Conservation (phyloP, 2,113 vertebrate genomes). For the Syngnathus typhle region DNA sequence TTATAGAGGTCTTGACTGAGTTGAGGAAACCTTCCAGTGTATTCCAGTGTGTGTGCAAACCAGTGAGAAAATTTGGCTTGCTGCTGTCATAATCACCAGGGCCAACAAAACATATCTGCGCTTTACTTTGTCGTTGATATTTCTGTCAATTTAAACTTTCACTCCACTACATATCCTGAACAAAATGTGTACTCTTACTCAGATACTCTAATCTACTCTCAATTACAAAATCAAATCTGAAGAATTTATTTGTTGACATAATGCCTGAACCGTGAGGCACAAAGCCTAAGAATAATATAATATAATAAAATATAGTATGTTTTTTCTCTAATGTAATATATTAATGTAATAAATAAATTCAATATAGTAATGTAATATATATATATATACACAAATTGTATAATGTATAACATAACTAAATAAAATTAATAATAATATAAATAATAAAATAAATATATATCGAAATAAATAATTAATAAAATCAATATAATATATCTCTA, state of each 20-base stretch:
- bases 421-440: no score
- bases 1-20: neutral
- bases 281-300: no score
- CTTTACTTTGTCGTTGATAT: neutral
- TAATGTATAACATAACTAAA: no score
- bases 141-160: neutral
- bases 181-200: neutral
- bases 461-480: no score
- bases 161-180: neutral
- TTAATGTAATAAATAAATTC: no score
- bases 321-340: no score
- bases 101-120: neutral
- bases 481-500: no score
- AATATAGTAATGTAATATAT: no score
- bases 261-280: no score
- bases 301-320: no score
- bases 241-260: neutral
- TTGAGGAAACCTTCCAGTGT: neutral
- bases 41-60: neutral
- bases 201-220: neutral
- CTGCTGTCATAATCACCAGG: neutral
- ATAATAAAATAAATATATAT: no score
- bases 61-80: neutral
- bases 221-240: neutral
- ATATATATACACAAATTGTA: no score